These are phyloP conservation scores for Labeo rohita DNA, from an alignment of 2,113 vertebrate species.

Conservation along the genomic window DNA sequence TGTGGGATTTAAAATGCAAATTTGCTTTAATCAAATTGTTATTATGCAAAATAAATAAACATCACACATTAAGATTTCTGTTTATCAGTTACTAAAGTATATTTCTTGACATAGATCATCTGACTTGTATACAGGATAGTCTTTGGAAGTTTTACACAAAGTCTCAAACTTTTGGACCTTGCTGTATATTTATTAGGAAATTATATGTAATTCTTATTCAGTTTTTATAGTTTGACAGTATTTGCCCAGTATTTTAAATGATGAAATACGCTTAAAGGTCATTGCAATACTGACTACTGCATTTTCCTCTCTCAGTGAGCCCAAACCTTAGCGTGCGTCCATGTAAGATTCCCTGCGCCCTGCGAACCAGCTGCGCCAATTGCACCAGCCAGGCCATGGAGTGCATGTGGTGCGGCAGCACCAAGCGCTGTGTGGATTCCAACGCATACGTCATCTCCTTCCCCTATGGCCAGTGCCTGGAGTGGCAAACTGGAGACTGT, in stretches of 20 bases:
- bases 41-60: background rate
- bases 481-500: constrained; percentile 95
- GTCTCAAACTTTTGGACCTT: background rate
- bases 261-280: background rate
- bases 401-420: constrained; percentile 97
- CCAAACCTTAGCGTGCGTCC: constrained; percentile 88
- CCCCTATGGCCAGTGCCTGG: constrained; percentile 95
- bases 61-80: background rate
- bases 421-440: constrained; percentile 90
- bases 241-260: background rate
- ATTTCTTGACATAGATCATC: background rate
- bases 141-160: background rate
- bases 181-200: background rate
- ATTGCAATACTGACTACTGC: background rate
- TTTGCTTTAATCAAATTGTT: background rate
- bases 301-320: constrained; percentile 78
- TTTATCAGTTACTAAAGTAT: background rate
- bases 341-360: constrained; percentile 90
- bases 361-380: constrained; percentile 86
- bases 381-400: constrained; percentile 94
- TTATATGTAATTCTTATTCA: background rate
- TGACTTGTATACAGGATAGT: background rate
- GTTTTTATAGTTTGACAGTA: background rate
- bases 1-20: background rate
- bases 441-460: constrained; percentile 96